phyloP scores from a whole-genome alignment of 2,113 vertebrate species.

The Mellivora capensis region DNA sequence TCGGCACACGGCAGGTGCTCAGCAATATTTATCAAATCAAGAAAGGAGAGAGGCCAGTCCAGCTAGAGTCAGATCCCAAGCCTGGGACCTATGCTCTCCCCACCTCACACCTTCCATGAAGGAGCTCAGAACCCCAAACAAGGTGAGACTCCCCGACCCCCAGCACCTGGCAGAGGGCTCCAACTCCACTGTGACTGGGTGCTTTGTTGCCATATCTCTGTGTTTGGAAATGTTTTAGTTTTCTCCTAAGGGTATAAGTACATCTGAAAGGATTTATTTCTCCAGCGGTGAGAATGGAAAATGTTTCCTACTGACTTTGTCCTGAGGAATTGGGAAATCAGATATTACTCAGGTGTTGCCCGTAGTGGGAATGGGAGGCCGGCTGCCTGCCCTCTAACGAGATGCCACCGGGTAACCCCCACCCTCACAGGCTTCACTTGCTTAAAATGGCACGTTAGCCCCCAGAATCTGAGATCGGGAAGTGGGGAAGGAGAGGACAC shows the following conservation, averaged over 20 bases:
- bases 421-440: background rate
- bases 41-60: background rate
- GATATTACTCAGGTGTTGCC: background rate
- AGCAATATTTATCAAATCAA: background rate
- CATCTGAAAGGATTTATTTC: background rate
- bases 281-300: background rate
- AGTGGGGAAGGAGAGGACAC: background rate
- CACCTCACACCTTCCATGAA: background rate
- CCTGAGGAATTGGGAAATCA: background rate
- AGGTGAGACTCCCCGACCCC: background rate
- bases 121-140: background rate
- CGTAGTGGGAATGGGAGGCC: background rate
- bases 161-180: background rate
- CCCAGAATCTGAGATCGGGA: background rate
- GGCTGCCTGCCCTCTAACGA: background rate
- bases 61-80: background rate
- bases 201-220: background rate
- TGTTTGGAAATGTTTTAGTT: background rate
- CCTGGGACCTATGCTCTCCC: background rate
- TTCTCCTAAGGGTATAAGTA: background rate
- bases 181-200: fast-evolving
- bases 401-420: background rate
- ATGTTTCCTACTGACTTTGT: too few relatives aligned
- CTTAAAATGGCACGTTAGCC: background rate
- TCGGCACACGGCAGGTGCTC: background rate